A percentile compares a stretch with the other conserved stretches of the same genome.
Evolutionary conservation across 1,140 invertebrate species (phyloP).

Genomic region (Pseudomyrmex cubaensis): DNA sequence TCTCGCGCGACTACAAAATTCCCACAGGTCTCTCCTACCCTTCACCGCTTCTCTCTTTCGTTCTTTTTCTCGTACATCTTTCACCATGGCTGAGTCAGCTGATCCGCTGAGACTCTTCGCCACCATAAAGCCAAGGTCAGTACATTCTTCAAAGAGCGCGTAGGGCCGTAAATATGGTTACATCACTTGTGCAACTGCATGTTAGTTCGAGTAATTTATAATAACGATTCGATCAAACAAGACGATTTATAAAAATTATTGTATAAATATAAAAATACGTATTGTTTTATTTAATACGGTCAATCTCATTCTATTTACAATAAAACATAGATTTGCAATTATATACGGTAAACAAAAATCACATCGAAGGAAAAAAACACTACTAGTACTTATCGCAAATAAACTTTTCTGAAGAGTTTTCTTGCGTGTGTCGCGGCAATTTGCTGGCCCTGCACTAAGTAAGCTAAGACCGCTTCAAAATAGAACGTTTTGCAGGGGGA

Average conservation of each 20-base stretch:
- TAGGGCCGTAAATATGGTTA: conserved; percentile 38
- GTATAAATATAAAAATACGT: neutral
- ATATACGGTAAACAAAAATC: conserved; percentile 4
- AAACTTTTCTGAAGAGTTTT: conserved; percentile 48
- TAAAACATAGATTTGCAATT: neutral
- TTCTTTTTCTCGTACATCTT: neutral
- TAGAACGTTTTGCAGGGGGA: conserved; percentile 36
- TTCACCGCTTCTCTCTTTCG: neutral
- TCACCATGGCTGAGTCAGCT: conserved; percentile 72
- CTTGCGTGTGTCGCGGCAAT: conserved; percentile 53
- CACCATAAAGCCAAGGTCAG: conserved; percentile 76
- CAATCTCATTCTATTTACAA: neutral
- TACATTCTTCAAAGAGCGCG: conserved; percentile 42
- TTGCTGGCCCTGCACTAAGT: conserved; percentile 29
- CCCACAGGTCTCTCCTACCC: no score
- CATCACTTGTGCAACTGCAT: conserved; percentile 14
- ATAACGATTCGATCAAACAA: neutral
- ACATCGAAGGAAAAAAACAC: neutral
- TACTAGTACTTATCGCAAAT: conserved; percentile 23
- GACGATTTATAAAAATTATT: conserved; percentile 16
- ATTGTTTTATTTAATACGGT: neutral
- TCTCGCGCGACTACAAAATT: neutral
- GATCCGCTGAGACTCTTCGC: conserved; percentile 65
- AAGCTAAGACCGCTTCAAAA: conserved; percentile 41
- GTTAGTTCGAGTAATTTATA: neutral